Conservation (phyloP, 35 echinoderm and acorn worm species). For the Apostichopus japonicus region DNA sequence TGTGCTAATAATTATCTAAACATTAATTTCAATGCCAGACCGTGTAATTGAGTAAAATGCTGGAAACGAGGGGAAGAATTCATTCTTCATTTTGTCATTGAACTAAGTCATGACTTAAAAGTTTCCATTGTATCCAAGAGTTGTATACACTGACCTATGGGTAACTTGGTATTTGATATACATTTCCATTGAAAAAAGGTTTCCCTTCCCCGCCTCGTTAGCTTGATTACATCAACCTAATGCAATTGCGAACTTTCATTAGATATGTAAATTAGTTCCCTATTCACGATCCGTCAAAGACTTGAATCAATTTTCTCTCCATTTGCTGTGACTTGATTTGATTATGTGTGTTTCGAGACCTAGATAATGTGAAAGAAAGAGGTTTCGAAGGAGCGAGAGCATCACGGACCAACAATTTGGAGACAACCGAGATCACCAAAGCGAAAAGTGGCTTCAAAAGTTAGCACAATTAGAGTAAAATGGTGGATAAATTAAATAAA, state of each 20-base stretch:
- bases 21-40: too few relatives aligned
- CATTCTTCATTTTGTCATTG: too few relatives aligned
- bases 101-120: too few relatives aligned
- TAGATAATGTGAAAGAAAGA: conserved; percentile 22
- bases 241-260: conserved; percentile 22
- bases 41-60: too few relatives aligned
- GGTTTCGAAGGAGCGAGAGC: background rate
- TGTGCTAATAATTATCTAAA: too few relatives aligned
- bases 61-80: too few relatives aligned
- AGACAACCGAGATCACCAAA: background rate
- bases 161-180: background rate
- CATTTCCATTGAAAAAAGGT: background rate
- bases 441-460: background rate
- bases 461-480: background rate
- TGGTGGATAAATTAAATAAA: background rate
- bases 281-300: conserved; percentile 21
- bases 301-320: conserved; percentile 34
- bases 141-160: too few relatives aligned
- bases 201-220: background rate
- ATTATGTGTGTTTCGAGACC: conserved; percentile 10
- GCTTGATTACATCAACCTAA: conserved; percentile 28
- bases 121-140: too few relatives aligned
- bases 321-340: background rate
- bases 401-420: background rate
- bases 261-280: conserved; percentile 43